Conservation (phyloP, 2,113 vertebrate species). For the Erinaceus europaeus region DNA sequence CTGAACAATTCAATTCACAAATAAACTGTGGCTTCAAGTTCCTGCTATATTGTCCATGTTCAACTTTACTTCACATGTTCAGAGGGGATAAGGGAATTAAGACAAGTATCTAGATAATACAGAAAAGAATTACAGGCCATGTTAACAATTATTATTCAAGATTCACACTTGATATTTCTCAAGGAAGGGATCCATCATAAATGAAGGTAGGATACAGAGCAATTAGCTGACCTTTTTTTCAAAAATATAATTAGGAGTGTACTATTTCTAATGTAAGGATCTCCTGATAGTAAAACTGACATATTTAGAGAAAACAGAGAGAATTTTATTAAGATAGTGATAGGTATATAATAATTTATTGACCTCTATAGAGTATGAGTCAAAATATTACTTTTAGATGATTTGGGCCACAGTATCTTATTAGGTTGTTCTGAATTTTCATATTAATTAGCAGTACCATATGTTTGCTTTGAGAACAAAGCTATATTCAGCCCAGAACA, state of each 20-base stretch:
- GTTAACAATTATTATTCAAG: constrained; percentile 32
- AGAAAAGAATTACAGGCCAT: constrained; percentile 39
- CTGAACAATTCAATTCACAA: constrained; percentile 20
- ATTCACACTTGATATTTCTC: constrained; percentile 12
- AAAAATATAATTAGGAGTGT: constrained; percentile 35
- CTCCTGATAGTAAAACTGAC: not conserved
- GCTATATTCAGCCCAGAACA: not conserved
- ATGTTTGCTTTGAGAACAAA: not conserved
- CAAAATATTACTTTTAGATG: not conserved
- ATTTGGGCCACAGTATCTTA: not conserved
- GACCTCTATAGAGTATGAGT: not conserved
- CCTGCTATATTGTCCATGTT: constrained; percentile 11
- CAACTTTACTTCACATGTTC: constrained; percentile 14
- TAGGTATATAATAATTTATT: not conserved
- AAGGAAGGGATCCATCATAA: not conserved
- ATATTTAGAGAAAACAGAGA: not conserved
- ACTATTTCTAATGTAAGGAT: not conserved
- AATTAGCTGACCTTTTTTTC: constrained; percentile 39
- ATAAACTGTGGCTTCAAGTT: constrained; percentile 35
- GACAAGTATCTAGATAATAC: constrained; percentile 36
- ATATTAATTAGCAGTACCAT: not conserved
- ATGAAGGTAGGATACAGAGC: not conserved
- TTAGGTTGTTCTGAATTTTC: not conserved
- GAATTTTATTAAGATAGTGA: not conserved
- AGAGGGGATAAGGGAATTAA: constrained; percentile 23